A percentile compares a stretch with the other conserved stretches of the same genome.
Conservation (phyloP, 30 jellyfish, hydroid and myxozoan genomes). For the Aurelia coerulea region DNA sequence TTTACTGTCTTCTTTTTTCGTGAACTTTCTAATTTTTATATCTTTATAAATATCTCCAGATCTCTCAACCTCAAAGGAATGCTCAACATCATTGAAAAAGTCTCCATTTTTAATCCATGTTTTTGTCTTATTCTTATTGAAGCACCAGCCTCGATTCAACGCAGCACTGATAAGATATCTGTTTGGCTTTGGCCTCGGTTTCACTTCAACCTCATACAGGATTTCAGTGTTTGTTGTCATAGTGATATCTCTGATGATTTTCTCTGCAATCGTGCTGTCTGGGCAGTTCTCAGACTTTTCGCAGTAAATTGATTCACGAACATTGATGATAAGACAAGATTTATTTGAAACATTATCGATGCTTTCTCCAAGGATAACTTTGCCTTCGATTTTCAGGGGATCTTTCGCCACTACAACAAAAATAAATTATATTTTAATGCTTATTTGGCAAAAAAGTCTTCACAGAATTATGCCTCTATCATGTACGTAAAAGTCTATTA, state of each 20-base stretch:
- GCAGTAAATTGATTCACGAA: slow-evolving; percentile 43
- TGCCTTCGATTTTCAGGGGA: not conserved
- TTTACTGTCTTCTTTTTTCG: not conserved
- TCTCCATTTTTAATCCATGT: slow-evolving; percentile 43
- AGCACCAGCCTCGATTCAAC: slow-evolving; percentile 53
- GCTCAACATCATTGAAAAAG: slow-evolving; percentile 19
- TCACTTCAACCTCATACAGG: slow-evolving; percentile 33
- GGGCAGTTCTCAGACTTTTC: slow-evolving; percentile 31
- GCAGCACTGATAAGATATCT: slow-evolving; percentile 35
- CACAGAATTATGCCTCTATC: no score
- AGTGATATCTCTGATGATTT: slow-evolving; percentile 8
- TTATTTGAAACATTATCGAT: slow-evolving; percentile 10
- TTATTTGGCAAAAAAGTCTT: no score
- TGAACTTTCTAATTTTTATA: slow-evolving; percentile 4
- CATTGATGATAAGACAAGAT: slow-evolving; percentile 32
- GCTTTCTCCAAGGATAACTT: slow-evolving; percentile 16
- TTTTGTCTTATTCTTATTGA: not conserved
- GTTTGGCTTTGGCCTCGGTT: slow-evolving; percentile 51
- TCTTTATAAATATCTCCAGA: slow-evolving; percentile 24
- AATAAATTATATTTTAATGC: no score
- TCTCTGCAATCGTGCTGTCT: slow-evolving; percentile 25
- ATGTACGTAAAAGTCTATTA: no score
- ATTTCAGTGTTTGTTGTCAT: slow-evolving; percentile 3
- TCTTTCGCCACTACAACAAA: no score
- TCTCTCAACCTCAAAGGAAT: slow-evolving; percentile 26